Conservation (phyloP, 2,113 vertebrate genomes). For the Solea solea region DNA sequence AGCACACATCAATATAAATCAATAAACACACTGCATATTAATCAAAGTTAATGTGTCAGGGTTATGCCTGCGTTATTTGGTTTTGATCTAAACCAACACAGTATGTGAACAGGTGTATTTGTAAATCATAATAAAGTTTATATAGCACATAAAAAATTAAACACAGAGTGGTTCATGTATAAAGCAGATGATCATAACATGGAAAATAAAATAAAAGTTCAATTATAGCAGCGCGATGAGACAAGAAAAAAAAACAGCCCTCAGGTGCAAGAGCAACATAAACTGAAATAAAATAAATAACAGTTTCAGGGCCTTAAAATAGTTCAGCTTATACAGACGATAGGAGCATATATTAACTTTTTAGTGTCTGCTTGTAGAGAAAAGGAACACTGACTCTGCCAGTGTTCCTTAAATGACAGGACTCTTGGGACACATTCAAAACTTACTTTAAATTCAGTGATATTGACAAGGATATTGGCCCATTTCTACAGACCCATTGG, state of each 20-base stretch:
- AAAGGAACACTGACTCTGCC: not conserved
- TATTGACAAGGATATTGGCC: not conserved
- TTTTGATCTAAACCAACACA: not conserved
- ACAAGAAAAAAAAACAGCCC: not conserved
- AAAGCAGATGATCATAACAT: not conserved
- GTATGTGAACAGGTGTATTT: not conserved
- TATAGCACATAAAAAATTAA: not conserved
- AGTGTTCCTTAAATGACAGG: not conserved
- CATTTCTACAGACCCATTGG: no score
- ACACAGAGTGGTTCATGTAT: not conserved
- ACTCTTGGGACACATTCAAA: not conserved
- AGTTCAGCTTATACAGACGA: not conserved
- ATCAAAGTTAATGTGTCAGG: not conserved
- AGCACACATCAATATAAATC: no score
- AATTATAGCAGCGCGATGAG: not conserved
- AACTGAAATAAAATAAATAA: conserved; percentile 1
- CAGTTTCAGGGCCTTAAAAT: not conserved
- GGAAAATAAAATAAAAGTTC: not conserved
- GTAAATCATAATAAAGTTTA: conserved; percentile 1
- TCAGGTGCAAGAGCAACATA: not conserved
- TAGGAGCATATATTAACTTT: not conserved
- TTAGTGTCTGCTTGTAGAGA: not conserved
- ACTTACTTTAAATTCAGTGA: not conserved
- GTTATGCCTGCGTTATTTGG: not conserved
- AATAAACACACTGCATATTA: not conserved